These are phyloP conservation scores for Pitangus sulphuratus DNA, from an alignment of 2,797 vertebrate genomes.

Conservation along the genomic window DNA sequence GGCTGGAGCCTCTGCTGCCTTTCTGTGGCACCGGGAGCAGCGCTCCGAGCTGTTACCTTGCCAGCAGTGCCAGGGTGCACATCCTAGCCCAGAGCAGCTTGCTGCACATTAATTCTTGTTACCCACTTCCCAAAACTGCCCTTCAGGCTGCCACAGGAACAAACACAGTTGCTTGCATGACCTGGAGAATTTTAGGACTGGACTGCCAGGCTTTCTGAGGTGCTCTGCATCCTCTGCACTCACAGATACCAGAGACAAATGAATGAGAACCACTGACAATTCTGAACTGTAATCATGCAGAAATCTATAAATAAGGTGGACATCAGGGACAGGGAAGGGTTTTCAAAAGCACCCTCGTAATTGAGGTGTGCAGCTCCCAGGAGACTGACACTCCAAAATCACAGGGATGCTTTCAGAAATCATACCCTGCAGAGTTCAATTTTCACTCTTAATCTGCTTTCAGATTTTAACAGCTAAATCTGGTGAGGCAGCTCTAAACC, in stretches of 20 bases:
- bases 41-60: neutral
- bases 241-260: neutral
- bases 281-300: neutral
- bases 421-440: slow-evolving; percentile 53
- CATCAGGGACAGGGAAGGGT: neutral
- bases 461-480: slow-evolving; percentile 30
- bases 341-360: slow-evolving; percentile 60
- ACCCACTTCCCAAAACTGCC: neutral
- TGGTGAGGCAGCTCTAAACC: neutral
- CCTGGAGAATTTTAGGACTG: neutral
- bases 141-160: neutral
- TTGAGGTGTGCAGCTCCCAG: neutral
- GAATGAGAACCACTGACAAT: neutral
- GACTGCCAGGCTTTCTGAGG: neutral
- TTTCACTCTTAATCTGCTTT: slow-evolving; percentile 58
- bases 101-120: neutral
- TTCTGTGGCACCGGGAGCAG: neutral
- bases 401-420: slow-evolving; percentile 51
- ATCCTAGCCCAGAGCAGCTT: neutral
- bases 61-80: neutral
- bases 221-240: neutral
- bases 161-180: neutral
- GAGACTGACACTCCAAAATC: slow-evolving; percentile 27
- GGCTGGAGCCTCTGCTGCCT: neutral
- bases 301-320: slow-evolving; percentile 33